These are phyloP conservation scores for Coregonus ussuriensis DNA, from an alignment of 2,797 vertebrate species.

Conservation along the genomic window DNA sequence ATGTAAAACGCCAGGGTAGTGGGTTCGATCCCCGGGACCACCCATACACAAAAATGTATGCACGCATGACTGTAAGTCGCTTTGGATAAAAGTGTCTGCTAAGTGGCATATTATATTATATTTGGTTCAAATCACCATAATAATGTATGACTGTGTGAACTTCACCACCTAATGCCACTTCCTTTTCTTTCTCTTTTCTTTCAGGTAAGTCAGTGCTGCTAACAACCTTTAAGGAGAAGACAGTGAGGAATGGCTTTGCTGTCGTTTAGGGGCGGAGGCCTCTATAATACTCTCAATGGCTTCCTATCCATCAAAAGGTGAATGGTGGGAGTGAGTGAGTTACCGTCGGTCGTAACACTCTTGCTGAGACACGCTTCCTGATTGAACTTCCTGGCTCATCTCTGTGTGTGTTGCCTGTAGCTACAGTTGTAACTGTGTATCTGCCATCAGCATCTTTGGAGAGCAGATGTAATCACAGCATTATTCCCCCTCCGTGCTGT, in stretches of 20 bases:
- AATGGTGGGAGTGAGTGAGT: neutral
- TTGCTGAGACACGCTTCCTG: neutral
- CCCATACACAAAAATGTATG: too few species aligned
- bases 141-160: neutral
- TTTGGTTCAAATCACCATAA: too few species aligned
- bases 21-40: too few species aligned
- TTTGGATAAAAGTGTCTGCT: too few species aligned
- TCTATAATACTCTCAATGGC: neutral
- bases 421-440: neutral
- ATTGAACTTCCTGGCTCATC: neutral
- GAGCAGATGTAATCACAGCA: neutral
- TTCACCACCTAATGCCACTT: neutral
- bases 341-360: neutral
- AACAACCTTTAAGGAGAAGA: neutral
- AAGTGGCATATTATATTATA: too few species aligned
- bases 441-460: neutral
- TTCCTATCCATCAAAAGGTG: neutral
- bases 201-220: conserved; percentile 42
- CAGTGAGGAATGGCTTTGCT: neutral
- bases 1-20: too few species aligned
- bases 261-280: neutral
- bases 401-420: neutral
- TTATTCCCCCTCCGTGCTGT: neutral
- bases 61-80: too few species aligned
- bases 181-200: conserved; percentile 17